Evolutionary conservation across 2,888 invertebrate species (phyloP).

Genomic region (Agapostemon virescens): DNA sequence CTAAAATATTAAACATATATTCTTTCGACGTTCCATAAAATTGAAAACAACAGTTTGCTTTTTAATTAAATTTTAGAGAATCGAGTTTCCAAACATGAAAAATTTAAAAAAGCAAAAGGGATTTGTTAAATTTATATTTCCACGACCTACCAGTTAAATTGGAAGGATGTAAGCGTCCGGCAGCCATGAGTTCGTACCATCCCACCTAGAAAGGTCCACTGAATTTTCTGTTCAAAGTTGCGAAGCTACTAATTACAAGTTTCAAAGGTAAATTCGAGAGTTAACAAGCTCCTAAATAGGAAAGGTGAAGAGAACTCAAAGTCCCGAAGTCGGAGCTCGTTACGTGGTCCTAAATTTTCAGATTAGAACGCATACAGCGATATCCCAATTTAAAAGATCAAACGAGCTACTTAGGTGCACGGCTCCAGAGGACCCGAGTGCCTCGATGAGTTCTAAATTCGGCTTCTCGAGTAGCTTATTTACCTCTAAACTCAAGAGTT

Average conservation of each 20-base stretch:
- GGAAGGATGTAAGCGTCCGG: not conserved
- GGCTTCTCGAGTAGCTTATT: not conserved
- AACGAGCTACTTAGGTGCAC: not conserved
- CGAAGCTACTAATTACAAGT: not conserved
- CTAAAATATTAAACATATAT: no score
- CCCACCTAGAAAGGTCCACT: not conserved
- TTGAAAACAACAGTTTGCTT: no score
- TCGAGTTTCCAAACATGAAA: no score
- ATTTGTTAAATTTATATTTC: no score
- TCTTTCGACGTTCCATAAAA: no score
- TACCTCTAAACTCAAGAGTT: not conserved
- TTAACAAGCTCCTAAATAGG: not conserved
- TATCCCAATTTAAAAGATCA: slow-evolving; percentile 8
- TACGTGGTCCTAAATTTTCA: not conserved
- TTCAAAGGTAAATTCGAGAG: not conserved
- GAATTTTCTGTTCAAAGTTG: not conserved
- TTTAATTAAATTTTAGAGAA: no score
- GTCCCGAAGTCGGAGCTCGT: not conserved
- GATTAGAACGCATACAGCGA: not conserved
- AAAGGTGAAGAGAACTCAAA: not conserved
- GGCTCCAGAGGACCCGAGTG: not conserved
- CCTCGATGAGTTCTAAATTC: slow-evolving; percentile 4
- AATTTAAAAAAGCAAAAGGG: no score
- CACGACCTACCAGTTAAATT: not conserved
- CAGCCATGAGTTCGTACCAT: not conserved